phyloP scores from a whole-genome alignment of 2,888 invertebrate genomes.

The Agonopterix alstromeriana region DNA sequence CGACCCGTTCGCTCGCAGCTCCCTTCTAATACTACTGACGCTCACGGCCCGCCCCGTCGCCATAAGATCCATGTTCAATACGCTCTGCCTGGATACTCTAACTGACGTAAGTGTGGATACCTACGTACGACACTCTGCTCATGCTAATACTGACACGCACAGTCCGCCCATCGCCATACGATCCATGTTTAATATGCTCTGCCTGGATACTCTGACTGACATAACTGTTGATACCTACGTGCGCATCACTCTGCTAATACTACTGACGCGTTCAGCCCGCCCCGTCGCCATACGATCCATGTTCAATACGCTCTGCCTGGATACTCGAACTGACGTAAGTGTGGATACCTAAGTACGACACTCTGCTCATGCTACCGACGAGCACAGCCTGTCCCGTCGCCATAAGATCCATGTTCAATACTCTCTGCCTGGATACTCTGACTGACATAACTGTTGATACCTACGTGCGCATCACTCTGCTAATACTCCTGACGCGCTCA shows the following conservation, averaged over 20 bases:
- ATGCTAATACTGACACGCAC: neutral
- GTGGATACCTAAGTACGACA: neutral
- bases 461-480: neutral
- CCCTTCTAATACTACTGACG: conserved; percentile 15
- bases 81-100: conserved; percentile 16
- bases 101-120: conserved; percentile 15
- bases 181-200: too few species aligned
- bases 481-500: too few species aligned
- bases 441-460: too few species aligned
- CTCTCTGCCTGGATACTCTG: too few species aligned
- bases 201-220: neutral
- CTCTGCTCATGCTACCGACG: conserved; percentile 14
- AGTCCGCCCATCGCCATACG: too few species aligned
- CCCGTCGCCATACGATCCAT: conserved; percentile 9
- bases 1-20: conserved; percentile 12
- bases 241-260: too few species aligned
- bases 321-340: neutral
- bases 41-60: conserved; percentile 16
- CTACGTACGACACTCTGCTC: neutral
- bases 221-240: neutral
- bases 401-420: too few species aligned
- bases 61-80: conserved; percentile 18
- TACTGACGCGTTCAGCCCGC: neutral
- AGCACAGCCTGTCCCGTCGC: conserved; percentile 4
- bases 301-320: conserved; percentile 13